Conservation (phyloP, 2,888 invertebrate species). For the Xanthia icteritia region DNA sequence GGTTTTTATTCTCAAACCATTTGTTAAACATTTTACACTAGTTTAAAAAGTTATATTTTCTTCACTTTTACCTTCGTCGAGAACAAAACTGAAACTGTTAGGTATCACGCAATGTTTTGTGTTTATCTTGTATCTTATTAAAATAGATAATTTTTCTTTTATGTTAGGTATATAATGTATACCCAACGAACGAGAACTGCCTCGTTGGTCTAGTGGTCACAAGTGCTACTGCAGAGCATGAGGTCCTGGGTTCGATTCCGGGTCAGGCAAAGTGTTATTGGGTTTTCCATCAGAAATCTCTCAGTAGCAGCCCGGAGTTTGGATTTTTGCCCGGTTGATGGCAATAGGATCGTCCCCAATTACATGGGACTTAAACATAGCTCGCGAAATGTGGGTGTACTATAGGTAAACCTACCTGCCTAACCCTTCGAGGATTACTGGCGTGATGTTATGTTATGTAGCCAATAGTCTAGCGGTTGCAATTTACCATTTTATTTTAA, state of each 20-base stretch:
- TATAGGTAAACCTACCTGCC: background rate
- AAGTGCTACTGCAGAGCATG: too few species aligned
- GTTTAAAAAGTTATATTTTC: constrained; percentile 11
- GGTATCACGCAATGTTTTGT: constrained; percentile 34
- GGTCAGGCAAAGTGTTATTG: background rate
- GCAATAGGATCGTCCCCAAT: background rate
- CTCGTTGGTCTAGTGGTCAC: background rate
- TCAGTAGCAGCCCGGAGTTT: background rate
- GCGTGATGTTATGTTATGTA: too few species aligned
- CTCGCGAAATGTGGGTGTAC: too few species aligned
- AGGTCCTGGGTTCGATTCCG: background rate
- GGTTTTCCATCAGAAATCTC: background rate
- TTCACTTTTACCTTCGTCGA: background rate
- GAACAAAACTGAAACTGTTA: too few species aligned
- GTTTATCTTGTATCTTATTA: constrained; percentile 21
- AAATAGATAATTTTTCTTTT: constrained; percentile 1
- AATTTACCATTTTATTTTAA: background rate
- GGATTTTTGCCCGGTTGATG: background rate
- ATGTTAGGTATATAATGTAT: background rate
- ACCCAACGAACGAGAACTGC: background rate
- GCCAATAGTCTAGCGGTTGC: background rate
- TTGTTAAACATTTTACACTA: background rate
- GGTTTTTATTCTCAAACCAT: background rate
- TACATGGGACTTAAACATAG: background rate
- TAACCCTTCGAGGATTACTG: too few species aligned